A percentile compares a stretch with the other conserved stretches of the same genome.
These are phyloP conservation scores for Picus viridis DNA, from an alignment of 2,797 vertebrate genomes.

Conservation along the genomic window DNA sequence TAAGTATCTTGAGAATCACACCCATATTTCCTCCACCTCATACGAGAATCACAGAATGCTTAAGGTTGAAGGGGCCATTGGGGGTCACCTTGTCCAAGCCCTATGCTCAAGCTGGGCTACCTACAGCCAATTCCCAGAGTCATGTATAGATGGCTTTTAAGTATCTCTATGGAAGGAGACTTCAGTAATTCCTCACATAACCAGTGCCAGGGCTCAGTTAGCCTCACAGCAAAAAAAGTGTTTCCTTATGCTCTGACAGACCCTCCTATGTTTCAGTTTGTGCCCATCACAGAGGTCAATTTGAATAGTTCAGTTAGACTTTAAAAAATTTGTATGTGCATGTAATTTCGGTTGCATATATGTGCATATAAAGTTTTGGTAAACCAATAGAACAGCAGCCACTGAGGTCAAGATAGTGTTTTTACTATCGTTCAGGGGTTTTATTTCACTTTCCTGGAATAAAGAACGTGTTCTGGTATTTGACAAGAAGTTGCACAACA, in stretches of 20 bases:
- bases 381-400: background rate
- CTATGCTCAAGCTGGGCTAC: background rate
- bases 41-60: background rate
- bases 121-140: background rate
- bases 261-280: background rate
- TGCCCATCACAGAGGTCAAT: background rate
- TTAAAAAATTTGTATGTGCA: no score
- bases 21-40: background rate
- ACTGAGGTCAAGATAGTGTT: background rate
- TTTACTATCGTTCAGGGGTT: background rate
- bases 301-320: background rate
- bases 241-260: background rate
- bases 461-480: background rate
- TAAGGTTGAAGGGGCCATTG: background rate
- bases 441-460: background rate
- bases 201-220: background rate
- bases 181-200: background rate
- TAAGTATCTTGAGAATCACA: background rate
- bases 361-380: no score
- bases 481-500: background rate
- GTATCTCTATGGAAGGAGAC: background rate
- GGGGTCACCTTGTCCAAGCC: background rate
- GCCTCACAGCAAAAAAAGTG: background rate
- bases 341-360: no score
- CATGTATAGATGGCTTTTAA: accelerated